phyloP scores from a whole-genome alignment of 1,140 invertebrate species.

The Apis mellifera region Amel_HAv3.1 CM009936.2:14933001-14933500 shows the following conservation, averaged over 20 bases:
- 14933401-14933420: constrained; percentile 36
- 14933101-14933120: no score
- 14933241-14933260: neutral
- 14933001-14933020: no score
- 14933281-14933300: constrained; percentile 24
- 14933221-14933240: neutral
- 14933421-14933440: constrained; percentile 32
- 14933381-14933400: constrained; percentile 5
- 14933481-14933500: constrained; percentile 49
- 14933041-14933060: no score
- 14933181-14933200: no score
- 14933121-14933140: no score
- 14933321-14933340: neutral
- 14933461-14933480: constrained; percentile 49
- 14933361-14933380: constrained; percentile 19
- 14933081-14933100: no score
- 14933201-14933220: no score
- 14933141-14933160: no score
- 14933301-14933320: constrained; percentile 22
- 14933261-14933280: neutral
- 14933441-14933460: constrained; percentile 33
- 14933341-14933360: neutral
- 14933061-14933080: no score
- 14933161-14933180: no score
- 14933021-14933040: no score